Conservation (phyloP, 2,797 vertebrate genomes). For the Nannoperca obscura region DNA sequence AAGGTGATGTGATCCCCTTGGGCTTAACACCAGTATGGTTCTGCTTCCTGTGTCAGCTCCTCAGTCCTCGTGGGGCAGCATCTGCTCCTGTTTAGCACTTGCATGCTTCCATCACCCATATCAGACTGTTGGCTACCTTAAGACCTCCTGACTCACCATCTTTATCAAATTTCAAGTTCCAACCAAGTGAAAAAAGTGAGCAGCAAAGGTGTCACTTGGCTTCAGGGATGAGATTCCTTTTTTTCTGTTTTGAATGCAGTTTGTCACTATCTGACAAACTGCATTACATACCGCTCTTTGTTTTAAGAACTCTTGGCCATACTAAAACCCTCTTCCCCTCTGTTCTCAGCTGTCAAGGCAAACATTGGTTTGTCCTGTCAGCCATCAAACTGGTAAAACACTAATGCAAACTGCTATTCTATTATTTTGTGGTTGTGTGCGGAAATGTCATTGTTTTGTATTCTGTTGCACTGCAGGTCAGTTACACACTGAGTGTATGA, state of each 20-base stretch:
- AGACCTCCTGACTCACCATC: conserved; percentile 18
- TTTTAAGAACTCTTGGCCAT: conserved; percentile 25
- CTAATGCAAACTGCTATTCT: conserved; percentile 40
- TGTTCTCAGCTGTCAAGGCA: conserved; percentile 40
- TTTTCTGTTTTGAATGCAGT: neutral
- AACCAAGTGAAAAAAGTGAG: conserved; percentile 6
- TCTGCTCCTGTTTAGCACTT: conserved; percentile 72
- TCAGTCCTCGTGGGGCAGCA: conserved; percentile 46
- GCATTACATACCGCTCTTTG: conserved; percentile 3
- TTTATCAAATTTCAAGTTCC: conserved; percentile 22
- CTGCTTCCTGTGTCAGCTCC: conserved; percentile 76
- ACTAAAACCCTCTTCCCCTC: neutral
- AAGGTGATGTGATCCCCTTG: conserved; percentile 69
- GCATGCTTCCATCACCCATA: conserved; percentile 33
- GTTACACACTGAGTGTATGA: conserved; percentile 30
- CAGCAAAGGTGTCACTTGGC: neutral
- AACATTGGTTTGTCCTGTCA: conserved; percentile 44
- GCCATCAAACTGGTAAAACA: conserved; percentile 30
- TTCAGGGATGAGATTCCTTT: neutral
- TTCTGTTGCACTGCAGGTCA: conserved; percentile 42
- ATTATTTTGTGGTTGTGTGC: conserved; percentile 34
- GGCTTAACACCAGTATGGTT: conserved; percentile 71
- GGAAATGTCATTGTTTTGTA: conserved; percentile 42
- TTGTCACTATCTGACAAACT: neutral
- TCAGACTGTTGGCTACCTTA: conserved; percentile 14